phyloP scores from a whole-genome alignment of 2,113 vertebrate genomes.

The Carettochelys insculpta region DNA sequence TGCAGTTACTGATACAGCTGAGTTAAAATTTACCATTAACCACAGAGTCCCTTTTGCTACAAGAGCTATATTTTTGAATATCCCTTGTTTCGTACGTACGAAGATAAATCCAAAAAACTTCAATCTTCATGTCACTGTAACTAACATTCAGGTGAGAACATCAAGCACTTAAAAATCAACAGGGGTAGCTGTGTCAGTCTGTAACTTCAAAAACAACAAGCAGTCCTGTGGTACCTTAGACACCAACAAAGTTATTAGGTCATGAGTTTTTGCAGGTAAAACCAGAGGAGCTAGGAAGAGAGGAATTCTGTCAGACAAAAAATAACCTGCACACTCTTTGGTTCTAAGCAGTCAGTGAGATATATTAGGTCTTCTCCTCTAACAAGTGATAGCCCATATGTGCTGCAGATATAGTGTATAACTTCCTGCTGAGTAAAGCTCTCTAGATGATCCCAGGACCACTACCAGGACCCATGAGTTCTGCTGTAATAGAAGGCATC shows the following conservation, averaged over 20 bases:
- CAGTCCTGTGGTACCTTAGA: too few relatives aligned
- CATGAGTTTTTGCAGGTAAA: too few relatives aligned
- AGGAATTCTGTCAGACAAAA: neutral
- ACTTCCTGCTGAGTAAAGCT: conserved; percentile 13
- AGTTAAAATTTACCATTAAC: neutral
- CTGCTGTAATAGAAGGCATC: conserved; percentile 13
- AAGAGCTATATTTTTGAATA: neutral
- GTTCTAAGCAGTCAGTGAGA: neutral
- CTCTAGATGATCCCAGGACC: neutral
- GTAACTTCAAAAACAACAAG: too few relatives aligned
- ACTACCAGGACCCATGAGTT: neutral
- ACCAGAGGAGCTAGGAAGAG: neutral
- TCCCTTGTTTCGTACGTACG: neutral
- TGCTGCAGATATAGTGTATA: neutral
- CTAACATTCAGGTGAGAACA: neutral
- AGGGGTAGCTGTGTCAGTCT: too few relatives aligned
- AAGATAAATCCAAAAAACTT: too few relatives aligned
- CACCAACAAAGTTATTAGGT: too few relatives aligned
- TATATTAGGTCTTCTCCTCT: neutral
- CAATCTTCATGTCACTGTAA: neutral
- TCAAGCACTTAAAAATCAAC: neutral
- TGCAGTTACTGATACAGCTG: neutral
- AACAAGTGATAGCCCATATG: neutral
- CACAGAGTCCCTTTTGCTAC: neutral
- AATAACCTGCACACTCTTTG: neutral